Evolutionary conservation across 2,888 invertebrate species (phyloP).

Genomic region (Linyphia triangularis): DNA sequence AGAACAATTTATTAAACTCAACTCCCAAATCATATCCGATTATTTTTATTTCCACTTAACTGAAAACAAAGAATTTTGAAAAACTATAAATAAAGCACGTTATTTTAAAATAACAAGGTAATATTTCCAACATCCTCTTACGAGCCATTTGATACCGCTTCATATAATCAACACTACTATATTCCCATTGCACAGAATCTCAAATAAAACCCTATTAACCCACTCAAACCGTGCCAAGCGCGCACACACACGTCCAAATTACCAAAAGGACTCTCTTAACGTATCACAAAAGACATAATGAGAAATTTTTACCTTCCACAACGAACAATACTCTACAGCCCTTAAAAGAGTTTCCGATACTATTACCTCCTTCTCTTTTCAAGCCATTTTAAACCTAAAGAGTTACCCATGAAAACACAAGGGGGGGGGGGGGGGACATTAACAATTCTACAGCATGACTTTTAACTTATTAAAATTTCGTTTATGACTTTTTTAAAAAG

Average conservation of each 20-base stretch:
- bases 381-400: conserved; percentile 21
- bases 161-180: too few relatives aligned
- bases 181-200: not conserved
- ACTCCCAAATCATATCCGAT: too few relatives aligned
- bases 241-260: not conserved
- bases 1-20: too few relatives aligned
- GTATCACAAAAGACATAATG: not conserved
- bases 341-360: conserved; percentile 16
- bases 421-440: not conserved
- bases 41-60: too few relatives aligned
- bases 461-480: conserved; percentile 48
- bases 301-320: conserved; percentile 8
- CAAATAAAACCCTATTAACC: not conserved
- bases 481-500: conserved; percentile 30
- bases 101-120: too few relatives aligned
- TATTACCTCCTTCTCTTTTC: conserved; percentile 10
- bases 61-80: too few relatives aligned
- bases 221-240: too few relatives aligned
- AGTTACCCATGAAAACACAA: conserved; percentile 24
- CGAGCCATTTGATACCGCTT: too few relatives aligned
- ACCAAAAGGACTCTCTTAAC: not conserved
- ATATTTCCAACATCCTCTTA: too few relatives aligned
- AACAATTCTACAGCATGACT: too few relatives aligned
- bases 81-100: too few relatives aligned
- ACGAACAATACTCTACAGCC: not conserved